These are phyloP conservation scores for Sitophilus oryzae DNA, from an alignment of 1,140 invertebrate species.

Conservation along the genomic window DNA sequence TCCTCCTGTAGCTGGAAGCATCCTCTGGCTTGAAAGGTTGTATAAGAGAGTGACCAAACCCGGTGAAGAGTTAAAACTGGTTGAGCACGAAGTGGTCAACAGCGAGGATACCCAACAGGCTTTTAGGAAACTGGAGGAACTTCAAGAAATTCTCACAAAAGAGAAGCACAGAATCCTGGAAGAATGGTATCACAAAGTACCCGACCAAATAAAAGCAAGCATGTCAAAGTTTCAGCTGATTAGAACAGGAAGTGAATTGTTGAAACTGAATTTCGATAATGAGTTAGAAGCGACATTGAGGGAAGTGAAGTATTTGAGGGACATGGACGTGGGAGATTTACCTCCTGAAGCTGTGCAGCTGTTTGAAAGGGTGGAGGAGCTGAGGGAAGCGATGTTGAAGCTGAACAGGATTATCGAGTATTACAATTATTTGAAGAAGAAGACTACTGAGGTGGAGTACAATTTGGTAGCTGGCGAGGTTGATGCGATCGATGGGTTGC, in stretches of 20 bases:
- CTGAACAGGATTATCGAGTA: slow-evolving; percentile 52
- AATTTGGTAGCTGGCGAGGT: slow-evolving; percentile 63
- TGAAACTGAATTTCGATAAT: slow-evolving; percentile 46
- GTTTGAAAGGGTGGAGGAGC: slow-evolving; percentile 50
- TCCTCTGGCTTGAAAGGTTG: slow-evolving; percentile 68
- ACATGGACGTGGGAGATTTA: slow-evolving; percentile 49
- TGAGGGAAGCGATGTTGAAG: slow-evolving; percentile 44
- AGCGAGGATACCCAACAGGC: slow-evolving; percentile 35
- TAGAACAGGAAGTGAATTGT: slow-evolving; percentile 22
- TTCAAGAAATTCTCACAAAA: slow-evolving; percentile 39
- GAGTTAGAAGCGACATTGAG: slow-evolving; percentile 50
- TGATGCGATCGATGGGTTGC: slow-evolving; percentile 54
- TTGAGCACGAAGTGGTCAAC: slow-evolving; percentile 48
- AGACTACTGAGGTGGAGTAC: slow-evolving; percentile 60
- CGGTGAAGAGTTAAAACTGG: slow-evolving; percentile 52
- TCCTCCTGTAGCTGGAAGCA: slow-evolving; percentile 63
- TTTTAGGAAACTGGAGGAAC: slow-evolving; percentile 42
- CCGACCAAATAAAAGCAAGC: slow-evolving; percentile 39
- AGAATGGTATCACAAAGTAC: slow-evolving; percentile 42
- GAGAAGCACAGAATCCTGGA: slow-evolving; percentile 39
- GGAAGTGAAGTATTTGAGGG: slow-evolving; percentile 60
- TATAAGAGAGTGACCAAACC: slow-evolving; percentile 55
- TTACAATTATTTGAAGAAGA: slow-evolving; percentile 64
- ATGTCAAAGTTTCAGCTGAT: slow-evolving; percentile 42
- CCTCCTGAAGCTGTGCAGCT: slow-evolving; percentile 53